These are phyloP conservation scores for Actinernus sp. DNA, from an alignment of 92 coral and sea anemone genomes.

Conservation along the genomic window DNA sequence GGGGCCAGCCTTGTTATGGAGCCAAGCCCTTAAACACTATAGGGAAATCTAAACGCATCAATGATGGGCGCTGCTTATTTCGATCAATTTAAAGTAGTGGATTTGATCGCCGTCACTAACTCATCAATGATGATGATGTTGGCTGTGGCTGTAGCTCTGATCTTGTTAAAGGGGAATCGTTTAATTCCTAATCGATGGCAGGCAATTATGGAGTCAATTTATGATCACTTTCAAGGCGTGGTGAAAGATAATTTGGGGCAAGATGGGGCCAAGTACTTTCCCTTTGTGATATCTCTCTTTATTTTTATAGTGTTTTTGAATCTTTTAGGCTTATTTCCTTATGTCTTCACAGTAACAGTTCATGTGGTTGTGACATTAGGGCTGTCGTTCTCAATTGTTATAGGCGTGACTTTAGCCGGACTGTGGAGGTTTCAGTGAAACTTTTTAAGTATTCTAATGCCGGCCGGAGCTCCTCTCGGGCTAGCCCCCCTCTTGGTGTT, in stretches of 20 bases:
- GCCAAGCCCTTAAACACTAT: slow-evolving; percentile 7
- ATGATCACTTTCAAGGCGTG: slow-evolving; percentile 66
- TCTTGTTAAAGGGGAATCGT: slow-evolving; percentile 71
- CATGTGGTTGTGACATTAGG: slow-evolving; percentile 75
- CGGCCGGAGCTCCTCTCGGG: slow-evolving; percentile 85
- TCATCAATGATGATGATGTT: slow-evolving; percentile 82
- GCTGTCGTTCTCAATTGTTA: slow-evolving; percentile 67
- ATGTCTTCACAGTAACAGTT: slow-evolving; percentile 78
- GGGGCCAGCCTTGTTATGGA: slow-evolving; percentile 36
- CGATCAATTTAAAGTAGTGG: slow-evolving; percentile 84
- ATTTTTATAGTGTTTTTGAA: slow-evolving; percentile 74
- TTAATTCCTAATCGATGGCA: slow-evolving; percentile 84
- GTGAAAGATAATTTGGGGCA: slow-evolving; percentile 52
- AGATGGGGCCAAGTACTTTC: slow-evolving; percentile 63
- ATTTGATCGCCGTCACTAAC: slow-evolving; percentile 70
- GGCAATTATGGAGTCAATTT: slow-evolving; percentile 59
- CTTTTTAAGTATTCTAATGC: slow-evolving; percentile 82
- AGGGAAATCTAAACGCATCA: slow-evolving; percentile 3
- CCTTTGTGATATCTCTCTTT: slow-evolving; percentile 77
- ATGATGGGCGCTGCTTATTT: slow-evolving; percentile 76
- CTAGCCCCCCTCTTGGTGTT: slow-evolving; percentile 86
- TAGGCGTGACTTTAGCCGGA: slow-evolving; percentile 71
- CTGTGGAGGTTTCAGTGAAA: slow-evolving; percentile 68
- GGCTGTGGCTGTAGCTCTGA: slow-evolving; percentile 71
- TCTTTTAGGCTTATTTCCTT: slow-evolving; percentile 82